Base-by-base conservation (phyloP, 2,797 vertebrate genomes). In the Leptatherina wallacei region DNA sequence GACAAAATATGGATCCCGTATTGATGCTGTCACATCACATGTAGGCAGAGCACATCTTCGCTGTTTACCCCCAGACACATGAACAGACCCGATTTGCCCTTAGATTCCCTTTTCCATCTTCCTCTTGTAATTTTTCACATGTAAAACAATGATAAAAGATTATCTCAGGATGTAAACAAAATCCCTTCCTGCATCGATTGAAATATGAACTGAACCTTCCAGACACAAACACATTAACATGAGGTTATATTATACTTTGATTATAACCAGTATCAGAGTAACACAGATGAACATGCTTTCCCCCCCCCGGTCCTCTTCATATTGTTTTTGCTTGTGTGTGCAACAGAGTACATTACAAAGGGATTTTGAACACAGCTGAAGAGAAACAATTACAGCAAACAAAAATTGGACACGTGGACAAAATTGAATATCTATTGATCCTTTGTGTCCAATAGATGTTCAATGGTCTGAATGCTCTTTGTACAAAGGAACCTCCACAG, bases 1-100 rank as follows among this genome's bases (percentile, higher is more conserved):
- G 69, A 85, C 56, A 65, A 75, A 83, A 82, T 88, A 91, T 88
- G 74, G 86, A 91, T 89, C 75, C 66, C 65, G 70, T 83, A 88
- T 87, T 73, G 85, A 90, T 85, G 76, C 69, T 84, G 83, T 84
- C 82, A 84, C 78, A 72, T 83, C 64, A 63, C 71, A 65, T 78
- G 69, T 42, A 61, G 54, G 38, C 33, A 52, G 52, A 74, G 60
- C 24, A 55, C 65, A 61, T 71, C 35, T 11, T 38, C 5, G 0
- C 33, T 44, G 40, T 65, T 71, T 22, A 54, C n/a, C 55, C 65
- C 18, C 27, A 33, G 42, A 74, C 73, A 52, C 32, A 47, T 24
- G 35, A 65, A 59, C 56, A 33, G 66, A 75, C 60, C 38, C 44
- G 61, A 72, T 52, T 32, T 65, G 67, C 51, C 6, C 22, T 30